Evolutionary conservation across 2,888 invertebrate species (phyloP).

Genomic region (Synergus laeviventris): DNA sequence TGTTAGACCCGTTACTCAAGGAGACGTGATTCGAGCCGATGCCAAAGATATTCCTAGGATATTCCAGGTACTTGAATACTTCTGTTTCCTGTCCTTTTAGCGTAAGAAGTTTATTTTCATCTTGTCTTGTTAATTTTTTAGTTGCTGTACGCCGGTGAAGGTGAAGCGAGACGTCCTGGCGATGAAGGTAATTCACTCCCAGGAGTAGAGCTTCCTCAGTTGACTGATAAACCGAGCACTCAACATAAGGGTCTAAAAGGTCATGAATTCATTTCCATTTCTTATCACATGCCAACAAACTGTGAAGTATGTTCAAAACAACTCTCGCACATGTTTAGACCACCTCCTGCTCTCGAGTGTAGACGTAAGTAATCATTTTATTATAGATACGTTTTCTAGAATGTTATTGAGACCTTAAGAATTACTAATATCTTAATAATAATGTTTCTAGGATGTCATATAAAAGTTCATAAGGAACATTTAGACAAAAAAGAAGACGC

Average conservation of each 20-base stretch:
- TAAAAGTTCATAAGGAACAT: constrained; percentile 99
- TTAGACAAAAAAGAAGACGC: constrained; percentile 89
- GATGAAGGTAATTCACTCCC: constrained; percentile 78
- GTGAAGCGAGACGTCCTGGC: constrained; percentile 90
- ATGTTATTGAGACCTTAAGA: neutral
- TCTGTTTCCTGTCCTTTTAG: neutral
- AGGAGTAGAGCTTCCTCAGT: constrained; percentile 78
- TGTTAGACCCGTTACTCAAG: constrained; percentile 98
- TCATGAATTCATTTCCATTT: constrained; percentile 97
- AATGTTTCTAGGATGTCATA: constrained; percentile 87
- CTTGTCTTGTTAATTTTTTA: constrained; percentile 73
- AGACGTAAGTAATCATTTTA: constrained; percentile 82
- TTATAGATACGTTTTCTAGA: neutral
- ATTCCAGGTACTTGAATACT: constrained; percentile 82
- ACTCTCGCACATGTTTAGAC: constrained; percentile 98
- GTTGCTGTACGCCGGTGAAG: constrained; percentile 97
- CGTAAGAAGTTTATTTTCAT: constrained; percentile 27
- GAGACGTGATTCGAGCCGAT: constrained; percentile 99
- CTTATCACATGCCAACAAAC: constrained; percentile 98
- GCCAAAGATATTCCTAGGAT: constrained; percentile 99
- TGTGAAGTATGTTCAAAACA: constrained; percentile 99
- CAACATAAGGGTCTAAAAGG: constrained; percentile 90
- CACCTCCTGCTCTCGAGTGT: constrained; percentile 98
- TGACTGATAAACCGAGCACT: constrained; percentile 80
- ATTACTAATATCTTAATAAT: neutral